Evolutionary conservation across 2,888 invertebrate genomes (phyloP).

Genomic region (Mesorhabditis spiculigera): DNA sequence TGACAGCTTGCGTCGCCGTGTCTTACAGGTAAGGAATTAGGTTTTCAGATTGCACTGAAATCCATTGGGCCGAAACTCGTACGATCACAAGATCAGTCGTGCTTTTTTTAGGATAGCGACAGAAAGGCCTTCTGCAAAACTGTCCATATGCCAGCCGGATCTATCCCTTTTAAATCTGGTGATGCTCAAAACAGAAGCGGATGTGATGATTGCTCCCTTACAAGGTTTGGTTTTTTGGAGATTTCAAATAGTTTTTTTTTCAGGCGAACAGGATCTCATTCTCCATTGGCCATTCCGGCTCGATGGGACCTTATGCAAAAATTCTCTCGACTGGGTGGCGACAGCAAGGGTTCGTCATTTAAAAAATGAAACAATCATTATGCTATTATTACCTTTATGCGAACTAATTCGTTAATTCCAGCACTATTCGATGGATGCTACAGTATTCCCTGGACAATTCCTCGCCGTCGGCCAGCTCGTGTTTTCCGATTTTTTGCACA

Average conservation of each 20-base stretch:
- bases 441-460: neutral
- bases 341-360: neutral
- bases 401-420: too few species aligned
- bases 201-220: conserved; percentile 2
- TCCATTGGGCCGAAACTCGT: too few species aligned
- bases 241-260: neutral
- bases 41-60: neutral
- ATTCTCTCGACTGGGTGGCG: neutral
- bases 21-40: neutral
- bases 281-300: neutral
- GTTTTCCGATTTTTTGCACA: neutral
- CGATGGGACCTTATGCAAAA: neutral
- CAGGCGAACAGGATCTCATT: neutral
- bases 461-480: neutral
- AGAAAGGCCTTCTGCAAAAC: neutral
- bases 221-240: neutral
- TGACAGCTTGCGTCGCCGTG: neutral
- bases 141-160: neutral
- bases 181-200: neutral
- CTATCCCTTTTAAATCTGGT: neutral
- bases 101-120: neutral
- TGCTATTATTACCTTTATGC: too few species aligned
- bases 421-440: too few species aligned
- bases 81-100: too few species aligned
- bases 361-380: too few species aligned